Evolutionary conservation across 1,140 invertebrate genomes (phyloP).

Genomic region (Hesperophylax magnus): DNA sequence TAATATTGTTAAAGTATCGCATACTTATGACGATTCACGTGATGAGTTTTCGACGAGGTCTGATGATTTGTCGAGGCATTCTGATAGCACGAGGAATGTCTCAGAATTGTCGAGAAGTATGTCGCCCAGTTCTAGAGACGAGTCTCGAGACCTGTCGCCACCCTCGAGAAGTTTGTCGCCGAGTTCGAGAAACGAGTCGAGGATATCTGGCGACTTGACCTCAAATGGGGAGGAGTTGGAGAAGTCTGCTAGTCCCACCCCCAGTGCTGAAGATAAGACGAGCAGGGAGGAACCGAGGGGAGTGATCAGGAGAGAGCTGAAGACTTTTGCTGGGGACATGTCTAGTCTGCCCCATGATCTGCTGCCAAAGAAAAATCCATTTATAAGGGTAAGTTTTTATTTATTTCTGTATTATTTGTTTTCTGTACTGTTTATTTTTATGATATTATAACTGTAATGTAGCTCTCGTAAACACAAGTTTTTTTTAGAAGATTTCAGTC

Average conservation of each 20-base stretch:
- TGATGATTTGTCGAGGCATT: not conserved
- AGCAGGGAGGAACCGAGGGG: not conserved
- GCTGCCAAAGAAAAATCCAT: slow-evolving; percentile 55
- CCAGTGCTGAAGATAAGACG: not conserved
- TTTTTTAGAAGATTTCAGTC: no score
- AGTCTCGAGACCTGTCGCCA: slow-evolving; percentile 11
- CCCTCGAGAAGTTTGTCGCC: slow-evolving; percentile 27
- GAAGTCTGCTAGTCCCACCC: slow-evolving; percentile 1
- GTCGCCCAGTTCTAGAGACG: slow-evolving; percentile 30
- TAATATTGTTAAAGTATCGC: slow-evolving; percentile 14
- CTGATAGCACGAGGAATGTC: slow-evolving; percentile 22
- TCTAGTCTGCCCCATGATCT: slow-evolving; percentile 51
- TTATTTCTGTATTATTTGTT: not conserved
- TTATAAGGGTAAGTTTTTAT: slow-evolving; percentile 53
- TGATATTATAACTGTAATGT: no score
- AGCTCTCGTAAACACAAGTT: no score
- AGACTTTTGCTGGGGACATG: slow-evolving; percentile 43
- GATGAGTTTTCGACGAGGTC: not conserved
- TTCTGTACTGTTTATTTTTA: no score
- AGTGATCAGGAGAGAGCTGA: slow-evolving; percentile 28
- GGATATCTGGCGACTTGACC: slow-evolving; percentile 23
- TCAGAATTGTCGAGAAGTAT: slow-evolving; percentile 21
- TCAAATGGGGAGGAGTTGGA: slow-evolving; percentile 5
- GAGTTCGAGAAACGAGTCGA: slow-evolving; percentile 29
- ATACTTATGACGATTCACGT: slow-evolving; percentile 13